Conservation (phyloP, 2,113 vertebrate genomes). For the Psittacus erithacus region DNA sequence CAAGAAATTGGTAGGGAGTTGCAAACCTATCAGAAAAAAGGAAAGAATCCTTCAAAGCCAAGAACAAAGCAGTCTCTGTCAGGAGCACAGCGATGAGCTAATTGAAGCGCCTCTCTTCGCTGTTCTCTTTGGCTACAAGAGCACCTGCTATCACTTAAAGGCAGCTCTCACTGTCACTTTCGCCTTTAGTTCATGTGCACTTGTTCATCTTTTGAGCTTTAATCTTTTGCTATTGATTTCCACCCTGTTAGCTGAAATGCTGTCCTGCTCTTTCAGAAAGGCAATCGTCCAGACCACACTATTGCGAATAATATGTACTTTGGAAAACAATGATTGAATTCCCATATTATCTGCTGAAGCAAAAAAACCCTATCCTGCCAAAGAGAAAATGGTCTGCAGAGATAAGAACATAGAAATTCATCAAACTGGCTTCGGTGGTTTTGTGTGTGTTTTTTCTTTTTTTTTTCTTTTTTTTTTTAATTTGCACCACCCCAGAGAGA, state of each 20-base stretch:
- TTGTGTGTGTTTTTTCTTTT: background rate
- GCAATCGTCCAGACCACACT: constrained; percentile 14
- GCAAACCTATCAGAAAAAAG: constrained; percentile 25
- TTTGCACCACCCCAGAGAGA: background rate
- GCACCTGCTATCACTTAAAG: constrained; percentile 58
- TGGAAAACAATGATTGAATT: constrained; percentile 69
- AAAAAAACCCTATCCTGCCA: constrained; percentile 41
- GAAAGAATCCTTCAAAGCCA: constrained; percentile 42
- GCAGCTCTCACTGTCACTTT: constrained; percentile 45
- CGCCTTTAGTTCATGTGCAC: background rate
- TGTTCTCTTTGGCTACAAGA: background rate
- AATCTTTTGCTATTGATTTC: constrained; percentile 70
- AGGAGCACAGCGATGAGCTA: background rate
- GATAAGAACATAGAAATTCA: constrained; percentile 38
- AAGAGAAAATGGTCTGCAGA: constrained; percentile 36
- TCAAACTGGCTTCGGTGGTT: constrained; percentile 13
- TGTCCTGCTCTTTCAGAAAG: constrained; percentile 47
- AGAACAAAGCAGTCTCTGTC: constrained; percentile 24
- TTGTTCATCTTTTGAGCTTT: constrained; percentile 65
- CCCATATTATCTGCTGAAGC: constrained; percentile 10
- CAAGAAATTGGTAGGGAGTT: constrained; percentile 39
- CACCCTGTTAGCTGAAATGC: constrained; percentile 64
- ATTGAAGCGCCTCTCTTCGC: constrained; percentile 1
- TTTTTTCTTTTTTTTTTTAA: background rate
- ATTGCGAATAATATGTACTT: constrained; percentile 57